These are phyloP conservation scores for Noctilio leporinus DNA, from an alignment of 2,113 vertebrate genomes.

Conservation along the genomic window DNA sequence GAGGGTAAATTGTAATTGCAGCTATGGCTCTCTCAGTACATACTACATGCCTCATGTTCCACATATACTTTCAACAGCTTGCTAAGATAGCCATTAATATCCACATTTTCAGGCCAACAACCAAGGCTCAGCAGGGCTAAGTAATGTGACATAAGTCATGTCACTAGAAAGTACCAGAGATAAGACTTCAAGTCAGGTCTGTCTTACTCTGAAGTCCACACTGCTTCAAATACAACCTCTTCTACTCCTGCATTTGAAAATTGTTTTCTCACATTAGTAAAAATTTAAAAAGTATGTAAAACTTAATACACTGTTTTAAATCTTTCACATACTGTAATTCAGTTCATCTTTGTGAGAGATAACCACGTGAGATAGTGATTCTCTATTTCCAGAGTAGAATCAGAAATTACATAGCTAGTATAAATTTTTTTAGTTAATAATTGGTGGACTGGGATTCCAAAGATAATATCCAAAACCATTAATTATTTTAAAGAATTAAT, in stretches of 20 bases:
- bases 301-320: neutral
- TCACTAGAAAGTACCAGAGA: neutral
- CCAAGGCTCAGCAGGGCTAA: neutral
- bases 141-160: neutral
- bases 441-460: neutral
- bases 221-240: neutral
- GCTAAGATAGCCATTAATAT: neutral
- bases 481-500: constrained; percentile 5
- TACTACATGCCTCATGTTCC: neutral
- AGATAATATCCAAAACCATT: neutral
- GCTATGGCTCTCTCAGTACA: neutral
- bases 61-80: neutral
- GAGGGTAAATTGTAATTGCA: neutral
- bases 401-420: neutral
- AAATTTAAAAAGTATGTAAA: neutral
- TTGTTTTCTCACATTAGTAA: neutral
- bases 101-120: neutral
- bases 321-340: neutral
- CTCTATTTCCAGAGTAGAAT: neutral
- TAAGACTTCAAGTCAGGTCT: neutral
- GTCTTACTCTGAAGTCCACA: neutral
- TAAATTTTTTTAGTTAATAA: constrained; percentile 5
- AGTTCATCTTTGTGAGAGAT: neutral
- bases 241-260: neutral
- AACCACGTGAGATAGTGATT: neutral